Evolutionary conservation across 2,113 vertebrate species (phyloP), one percentile per base, ranked within the genome.

Genomic region (Callionymus lyra): DNA sequence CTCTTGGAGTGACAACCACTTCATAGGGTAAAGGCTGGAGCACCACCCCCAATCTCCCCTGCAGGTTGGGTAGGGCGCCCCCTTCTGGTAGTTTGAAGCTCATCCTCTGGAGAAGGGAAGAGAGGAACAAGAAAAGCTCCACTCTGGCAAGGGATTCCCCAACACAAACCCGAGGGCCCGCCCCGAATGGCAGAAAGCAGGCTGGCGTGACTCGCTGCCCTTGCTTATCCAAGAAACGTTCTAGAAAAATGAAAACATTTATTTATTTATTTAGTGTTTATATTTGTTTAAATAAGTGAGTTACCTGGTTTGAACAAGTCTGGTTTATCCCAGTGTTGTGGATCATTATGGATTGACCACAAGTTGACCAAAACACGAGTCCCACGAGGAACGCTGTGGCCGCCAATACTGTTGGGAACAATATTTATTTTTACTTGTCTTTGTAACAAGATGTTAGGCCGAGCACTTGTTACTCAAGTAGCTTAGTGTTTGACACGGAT

Each of bases 311-410:
- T 52, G 47, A 76, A 68, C n/a, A 74, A 41, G 47, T 85, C 82
- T 0, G 86, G 83, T 31, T 56, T 55, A 34, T 81, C 78, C 86
- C 86, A 87, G 67, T 72, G 58, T 16, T 36, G 9, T 0, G 84
- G 83, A 63, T 86, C 61, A 2, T 87, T 85, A 47, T 87, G 85
- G 19, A 86, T 82, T 12, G 82, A 71, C 86, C 86, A 86, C 83
- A 87, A 82, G 71, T 86, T 87, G 41, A 87, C 80, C 69, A 87
- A 12, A 14, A 87, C 82, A 11, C 82, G 80, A 5, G 84, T 83
- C 35, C 84, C 85, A 12, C 67, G 56, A 0, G 41, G 0, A 36
- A 86, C 67, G 1, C 35, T 1, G 44, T 80, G 74, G 16, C 70
- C 72, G 16, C 80, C 83, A 1, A 85, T 65, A 27, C 84, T 86